Conservation (phyloP, 2,888 invertebrate genomes). For the Leptinotarsa haldemani region DNA sequence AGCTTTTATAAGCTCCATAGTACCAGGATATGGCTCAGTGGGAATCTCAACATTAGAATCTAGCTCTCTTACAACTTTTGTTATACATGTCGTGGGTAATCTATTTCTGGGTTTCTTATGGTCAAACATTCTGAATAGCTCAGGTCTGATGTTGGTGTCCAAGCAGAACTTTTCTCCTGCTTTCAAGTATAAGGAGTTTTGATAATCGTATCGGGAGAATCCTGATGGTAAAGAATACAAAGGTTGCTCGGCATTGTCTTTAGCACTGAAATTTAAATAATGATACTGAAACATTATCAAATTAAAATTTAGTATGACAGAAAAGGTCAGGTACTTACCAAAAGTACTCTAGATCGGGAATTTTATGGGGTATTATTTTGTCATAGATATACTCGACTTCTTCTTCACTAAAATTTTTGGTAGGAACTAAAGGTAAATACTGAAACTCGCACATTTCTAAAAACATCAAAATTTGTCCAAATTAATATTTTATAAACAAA, state of each 20-base stretch:
- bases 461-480: conserved; percentile 32
- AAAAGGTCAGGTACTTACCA: conserved; percentile 60
- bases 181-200: conserved; percentile 54
- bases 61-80: conserved; percentile 72
- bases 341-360: conserved; percentile 71
- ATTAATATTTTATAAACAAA: too few species aligned
- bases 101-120: conserved; percentile 28
- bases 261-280: conserved; percentile 37
- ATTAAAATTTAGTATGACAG: too few species aligned
- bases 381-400: conserved; percentile 73
- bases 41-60: conserved; percentile 59
- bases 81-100: conserved; percentile 56
- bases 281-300: background rate
- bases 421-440: conserved; percentile 79
- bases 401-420: conserved; percentile 58
- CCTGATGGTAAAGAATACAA: conserved; percentile 78
- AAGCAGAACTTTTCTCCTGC: conserved; percentile 45
- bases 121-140: conserved; percentile 37
- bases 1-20: conserved; percentile 45
- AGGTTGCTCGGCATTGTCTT: conserved; percentile 55
- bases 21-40: conserved; percentile 43
- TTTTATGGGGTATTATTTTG: conserved; percentile 71
- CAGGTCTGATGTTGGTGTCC: conserved; percentile 40
- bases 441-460: conserved; percentile 92
- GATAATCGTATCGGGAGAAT: conserved; percentile 80